These are phyloP conservation scores for Sipha flava DNA, from an alignment of 1,140 invertebrate species.

Conservation along the genomic window DNA sequence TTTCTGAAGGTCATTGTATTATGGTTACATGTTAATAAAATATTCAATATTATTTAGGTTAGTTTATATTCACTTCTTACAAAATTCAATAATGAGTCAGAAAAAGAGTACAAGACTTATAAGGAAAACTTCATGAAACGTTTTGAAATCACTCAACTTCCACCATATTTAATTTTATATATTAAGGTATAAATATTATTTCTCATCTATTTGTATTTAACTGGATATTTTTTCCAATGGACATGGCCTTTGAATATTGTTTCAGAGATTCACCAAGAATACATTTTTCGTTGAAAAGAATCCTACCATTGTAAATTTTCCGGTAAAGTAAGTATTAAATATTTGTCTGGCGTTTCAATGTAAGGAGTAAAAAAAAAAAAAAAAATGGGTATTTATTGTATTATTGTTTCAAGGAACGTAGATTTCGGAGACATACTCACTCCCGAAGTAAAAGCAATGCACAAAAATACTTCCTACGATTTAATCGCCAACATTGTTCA, in stretches of 20 bases:
- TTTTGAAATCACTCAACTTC: conserved; percentile 90
- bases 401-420: conserved; percentile 64
- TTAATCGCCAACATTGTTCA: conserved; percentile 97
- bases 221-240: no score
- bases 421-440: conserved; percentile 95
- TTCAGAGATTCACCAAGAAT: conserved; percentile 87
- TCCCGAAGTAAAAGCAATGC: conserved; percentile 67
- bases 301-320: conserved; percentile 99
- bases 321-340: conserved; percentile 75
- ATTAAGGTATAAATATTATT: conserved; percentile 59
- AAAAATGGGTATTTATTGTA: background rate
- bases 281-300: conserved; percentile 99
- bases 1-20: no score
- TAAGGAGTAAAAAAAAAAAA: background rate
- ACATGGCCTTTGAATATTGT: no score
- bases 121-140: conserved; percentile 97
- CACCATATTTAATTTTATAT: conserved; percentile 95
- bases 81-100: conserved; percentile 91
- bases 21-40: no score
- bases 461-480: conserved; percentile 84
- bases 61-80: conserved; percentile 85
- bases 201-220: no score
- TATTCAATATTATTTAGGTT: no score
- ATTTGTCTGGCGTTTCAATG: background rate
- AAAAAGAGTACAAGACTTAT: conserved; percentile 99